Percentiles rank a stretch among this genome's conserved stretches.
These are phyloP conservation scores for Tenodera sinensis DNA, from an alignment of 2,888 invertebrate genomes.

Conservation along the genomic window DNA sequence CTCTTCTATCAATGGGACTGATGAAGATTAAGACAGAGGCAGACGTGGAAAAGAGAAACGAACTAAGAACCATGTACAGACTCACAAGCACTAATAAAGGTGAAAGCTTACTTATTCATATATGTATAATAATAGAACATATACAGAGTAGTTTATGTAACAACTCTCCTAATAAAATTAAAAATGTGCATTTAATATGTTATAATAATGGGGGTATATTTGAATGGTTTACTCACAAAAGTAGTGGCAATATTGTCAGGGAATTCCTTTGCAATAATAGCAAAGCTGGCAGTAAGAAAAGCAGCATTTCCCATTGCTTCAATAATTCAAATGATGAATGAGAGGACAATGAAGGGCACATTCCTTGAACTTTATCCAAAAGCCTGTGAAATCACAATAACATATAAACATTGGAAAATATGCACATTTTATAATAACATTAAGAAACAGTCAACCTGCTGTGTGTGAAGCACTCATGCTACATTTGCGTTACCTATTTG, in stretches of 20 bases:
- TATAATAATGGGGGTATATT: neutral
- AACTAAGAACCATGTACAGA: no score
- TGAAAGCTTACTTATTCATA: no score
- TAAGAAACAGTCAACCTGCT: neutral
- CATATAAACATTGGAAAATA: neutral
- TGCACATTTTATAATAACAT: neutral
- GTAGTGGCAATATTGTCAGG: slow-evolving; percentile 80
- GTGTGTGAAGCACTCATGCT: no score
- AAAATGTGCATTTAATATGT: no score
- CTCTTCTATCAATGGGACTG: no score
- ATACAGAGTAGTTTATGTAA: no score
- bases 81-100: no score
- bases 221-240: slow-evolving; percentile 61
- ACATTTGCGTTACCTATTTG: no score
- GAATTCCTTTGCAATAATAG: slow-evolving; percentile 84
- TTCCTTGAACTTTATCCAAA: slow-evolving; percentile 66
- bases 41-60: no score
- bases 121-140: no score
- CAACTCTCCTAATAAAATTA: no score
- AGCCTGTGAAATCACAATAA: slow-evolving; percentile 49
- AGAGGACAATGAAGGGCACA: slow-evolving; percentile 69
- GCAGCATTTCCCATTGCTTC: slow-evolving; percentile 86
- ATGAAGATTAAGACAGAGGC: no score
- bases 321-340: slow-evolving; percentile 74
- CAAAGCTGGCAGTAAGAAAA: slow-evolving; percentile 80